Percentiles rank a stretch among this genome's conserved stretches.
Evolutionary conservation across 2,797 vertebrate species (phyloP).

Genomic region (Labeo calbasu): DNA sequence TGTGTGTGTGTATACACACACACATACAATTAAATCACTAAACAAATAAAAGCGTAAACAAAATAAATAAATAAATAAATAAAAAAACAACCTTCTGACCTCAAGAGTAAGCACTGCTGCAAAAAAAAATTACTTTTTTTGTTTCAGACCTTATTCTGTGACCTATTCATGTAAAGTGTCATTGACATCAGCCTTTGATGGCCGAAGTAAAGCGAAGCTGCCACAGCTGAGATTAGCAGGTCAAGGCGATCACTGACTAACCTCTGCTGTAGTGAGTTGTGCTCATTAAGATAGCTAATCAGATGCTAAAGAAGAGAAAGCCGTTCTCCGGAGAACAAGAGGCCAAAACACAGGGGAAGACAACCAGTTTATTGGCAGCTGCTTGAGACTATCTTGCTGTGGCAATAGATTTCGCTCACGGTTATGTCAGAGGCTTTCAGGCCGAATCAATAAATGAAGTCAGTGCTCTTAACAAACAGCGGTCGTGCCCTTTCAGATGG

Average conservation of each 20-base stretch:
- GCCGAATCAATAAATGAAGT: conserved; percentile 57
- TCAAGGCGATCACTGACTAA: conserved; percentile 3
- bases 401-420: conserved; percentile 39
- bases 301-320: conserved; percentile 20
- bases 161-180: background rate
- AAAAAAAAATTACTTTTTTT: background rate
- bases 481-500: background rate
- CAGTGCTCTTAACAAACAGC: conserved; percentile 49
- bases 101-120: background rate
- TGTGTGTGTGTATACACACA: too few species aligned
- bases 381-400: conserved; percentile 45
- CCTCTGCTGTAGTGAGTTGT: background rate
- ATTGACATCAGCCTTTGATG: background rate
- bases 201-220: background rate
- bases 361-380: conserved; percentile 49
- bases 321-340: conserved; percentile 2
- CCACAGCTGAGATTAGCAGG: background rate
- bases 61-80: too few species aligned
- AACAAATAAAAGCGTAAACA: too few species aligned
- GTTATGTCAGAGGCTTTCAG: conserved; percentile 58
- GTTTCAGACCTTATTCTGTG: background rate
- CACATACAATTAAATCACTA: too few species aligned
- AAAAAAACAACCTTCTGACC: too few species aligned
- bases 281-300: conserved; percentile 8
- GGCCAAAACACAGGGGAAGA: conserved; percentile 21